Percentiles rank a stretch among this genome's conserved stretches.
Conservation (phyloP, 2,888 invertebrate species). For the Spisula solida region DNA sequence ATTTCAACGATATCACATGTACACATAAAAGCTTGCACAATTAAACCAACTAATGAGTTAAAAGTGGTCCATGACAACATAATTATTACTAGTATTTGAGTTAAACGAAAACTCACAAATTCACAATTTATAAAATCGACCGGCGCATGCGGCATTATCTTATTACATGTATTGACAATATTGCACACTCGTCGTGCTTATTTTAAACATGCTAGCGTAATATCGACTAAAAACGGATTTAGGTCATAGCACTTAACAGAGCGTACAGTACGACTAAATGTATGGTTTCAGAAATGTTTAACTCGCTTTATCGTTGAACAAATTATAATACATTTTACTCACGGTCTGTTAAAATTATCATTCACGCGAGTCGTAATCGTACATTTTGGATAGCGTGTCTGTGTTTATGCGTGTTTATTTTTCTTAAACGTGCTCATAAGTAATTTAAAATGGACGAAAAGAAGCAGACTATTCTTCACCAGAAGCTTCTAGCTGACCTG, state of each 20-base stretch:
- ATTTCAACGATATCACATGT: no score
- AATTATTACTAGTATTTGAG: no score
- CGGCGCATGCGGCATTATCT: no score
- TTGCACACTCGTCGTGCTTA: no score
- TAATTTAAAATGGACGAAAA: not conserved
- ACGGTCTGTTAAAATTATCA: not conserved
- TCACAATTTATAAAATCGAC: no score
- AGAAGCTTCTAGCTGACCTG: conserved; percentile 8
- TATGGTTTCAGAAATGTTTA: not conserved
- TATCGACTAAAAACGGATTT: not conserved
- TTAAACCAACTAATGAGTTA: no score
- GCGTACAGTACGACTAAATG: not conserved
- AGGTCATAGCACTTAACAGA: not conserved
- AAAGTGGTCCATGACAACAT: no score
- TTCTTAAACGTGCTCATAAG: not conserved
- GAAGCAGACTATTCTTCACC: not conserved
- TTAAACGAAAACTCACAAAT: no score
- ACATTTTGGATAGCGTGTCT: not conserved
- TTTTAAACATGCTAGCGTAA: not conserved
- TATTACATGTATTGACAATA: no score
- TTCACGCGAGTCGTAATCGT: not conserved
- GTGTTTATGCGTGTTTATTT: not conserved
- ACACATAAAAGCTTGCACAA: no score
- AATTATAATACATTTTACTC: not conserved
- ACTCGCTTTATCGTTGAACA: not conserved